Conservation (phyloP, 64 coral and sea anemone species). For the Actinia equina region DNA sequence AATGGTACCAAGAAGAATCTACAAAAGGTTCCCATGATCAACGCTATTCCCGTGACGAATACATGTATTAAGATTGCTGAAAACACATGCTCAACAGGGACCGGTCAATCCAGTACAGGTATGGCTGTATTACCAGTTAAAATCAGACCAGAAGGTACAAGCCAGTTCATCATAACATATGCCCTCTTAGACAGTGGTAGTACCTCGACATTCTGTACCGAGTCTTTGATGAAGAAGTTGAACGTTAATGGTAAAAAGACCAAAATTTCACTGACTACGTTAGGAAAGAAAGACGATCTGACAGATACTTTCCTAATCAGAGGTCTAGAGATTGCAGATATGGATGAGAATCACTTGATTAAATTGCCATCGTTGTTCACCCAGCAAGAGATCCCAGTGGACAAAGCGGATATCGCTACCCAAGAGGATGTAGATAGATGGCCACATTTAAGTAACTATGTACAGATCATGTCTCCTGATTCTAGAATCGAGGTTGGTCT, state of each 20-base stretch:
- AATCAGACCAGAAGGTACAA: constrained; percentile 20
- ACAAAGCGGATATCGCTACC: neutral
- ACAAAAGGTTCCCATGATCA: neutral
- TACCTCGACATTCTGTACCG: constrained; percentile 23
- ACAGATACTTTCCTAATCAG: neutral
- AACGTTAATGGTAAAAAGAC: neutral
- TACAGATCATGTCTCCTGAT: neutral
- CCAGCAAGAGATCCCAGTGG: constrained; percentile 4
- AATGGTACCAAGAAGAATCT: neutral
- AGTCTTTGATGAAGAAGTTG: neutral
- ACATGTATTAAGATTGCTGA: neutral
- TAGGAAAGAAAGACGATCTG: constrained; percentile 19
- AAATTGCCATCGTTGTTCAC: neutral
- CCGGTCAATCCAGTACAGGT: neutral
- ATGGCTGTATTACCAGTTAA: constrained; percentile 32
- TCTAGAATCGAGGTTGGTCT: neutral
- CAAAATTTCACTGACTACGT: constrained; percentile 17
- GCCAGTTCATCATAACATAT: neutral
- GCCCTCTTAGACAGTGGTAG: constrained; percentile 33
- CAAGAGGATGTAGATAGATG: constrained; percentile 13
- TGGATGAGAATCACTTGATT: constrained; percentile 22
- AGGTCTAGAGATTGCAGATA: constrained; percentile 21
- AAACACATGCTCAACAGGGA: constrained; percentile 5
- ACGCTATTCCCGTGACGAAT: neutral
- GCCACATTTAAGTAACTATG: neutral